Percentiles rank a stretch among this genome's conserved stretches.
Evolutionary conservation across 2,888 invertebrate genomes (phyloP).

Genomic region (Argyresthia albistria): DNA sequence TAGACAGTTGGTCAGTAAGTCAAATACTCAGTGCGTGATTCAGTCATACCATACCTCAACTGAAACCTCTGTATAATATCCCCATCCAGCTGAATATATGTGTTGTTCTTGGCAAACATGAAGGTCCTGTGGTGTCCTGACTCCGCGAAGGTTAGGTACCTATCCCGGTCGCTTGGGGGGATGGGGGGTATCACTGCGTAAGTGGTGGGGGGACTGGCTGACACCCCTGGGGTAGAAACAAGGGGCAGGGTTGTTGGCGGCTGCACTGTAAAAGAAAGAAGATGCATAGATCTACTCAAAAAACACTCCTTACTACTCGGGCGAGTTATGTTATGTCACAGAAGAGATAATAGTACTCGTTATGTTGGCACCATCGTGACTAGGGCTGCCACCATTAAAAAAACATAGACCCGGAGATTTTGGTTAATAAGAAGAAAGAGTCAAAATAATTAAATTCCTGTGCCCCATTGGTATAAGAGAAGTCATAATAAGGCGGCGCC

Average conservation of each 20-base stretch:
- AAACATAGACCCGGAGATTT: too few relatives aligned
- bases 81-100: slow-evolving; percentile 92
- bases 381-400: too few relatives aligned
- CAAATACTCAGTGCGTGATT: not conserved
- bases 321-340: too few relatives aligned
- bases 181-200: slow-evolving; percentile 73
- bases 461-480: too few relatives aligned
- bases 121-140: slow-evolving; percentile 89
- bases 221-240: slow-evolving; percentile 21
- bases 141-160: slow-evolving; percentile 88
- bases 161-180: slow-evolving; percentile 81
- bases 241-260: slow-evolving; percentile 44
- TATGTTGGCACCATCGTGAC: too few relatives aligned
- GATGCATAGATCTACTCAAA: too few relatives aligned
- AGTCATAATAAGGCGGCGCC: too few relatives aligned
- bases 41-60: slow-evolving; percentile 75
- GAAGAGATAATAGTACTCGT: too few relatives aligned
- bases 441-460: too few relatives aligned
- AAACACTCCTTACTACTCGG: too few relatives aligned
- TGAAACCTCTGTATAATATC: slow-evolving; percentile 92
- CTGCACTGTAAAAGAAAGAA: slow-evolving; percentile 29
- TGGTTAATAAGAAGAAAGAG: too few relatives aligned
- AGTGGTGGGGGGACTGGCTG: slow-evolving; percentile 55
- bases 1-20: too few relatives aligned
- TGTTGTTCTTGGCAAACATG: slow-evolving; percentile 92